phyloP scores from a whole-genome alignment of 1,140 invertebrate genomes.

The Drosophila micromelanica region DNA sequence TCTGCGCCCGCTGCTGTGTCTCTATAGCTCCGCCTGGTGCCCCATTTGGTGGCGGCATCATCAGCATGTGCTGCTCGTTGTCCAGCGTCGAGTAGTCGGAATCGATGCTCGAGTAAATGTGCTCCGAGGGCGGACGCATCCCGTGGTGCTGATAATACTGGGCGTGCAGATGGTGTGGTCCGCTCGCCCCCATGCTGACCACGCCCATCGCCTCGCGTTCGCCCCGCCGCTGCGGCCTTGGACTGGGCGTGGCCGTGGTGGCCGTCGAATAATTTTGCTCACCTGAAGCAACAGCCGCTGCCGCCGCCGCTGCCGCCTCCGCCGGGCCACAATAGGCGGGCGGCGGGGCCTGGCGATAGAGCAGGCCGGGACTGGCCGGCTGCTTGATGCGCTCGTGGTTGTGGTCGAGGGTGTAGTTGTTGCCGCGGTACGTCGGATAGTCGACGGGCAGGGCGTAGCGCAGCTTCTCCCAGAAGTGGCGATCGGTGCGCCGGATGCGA shows the following conservation, averaged over 20 bases:
- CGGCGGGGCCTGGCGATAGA: constrained; percentile 82
- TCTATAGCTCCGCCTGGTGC: constrained; percentile 9
- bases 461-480: constrained; percentile 95
- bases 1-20: constrained; percentile 57
- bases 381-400: constrained; percentile 87
- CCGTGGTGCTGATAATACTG: constrained; percentile 84
- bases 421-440: constrained; percentile 86
- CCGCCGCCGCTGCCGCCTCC: constrained; percentile 62
- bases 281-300: constrained; percentile 41
- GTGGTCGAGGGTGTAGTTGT: constrained; percentile 87
- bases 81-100: constrained; percentile 88
- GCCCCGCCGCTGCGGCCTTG: constrained; percentile 86
- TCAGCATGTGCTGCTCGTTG: constrained; percentile 82
- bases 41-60: constrained; percentile 51
- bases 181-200: constrained; percentile 7
- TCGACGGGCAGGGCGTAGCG: constrained; percentile 92
- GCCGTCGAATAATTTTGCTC: constrained; percentile 87
- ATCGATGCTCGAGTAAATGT: constrained; percentile 94
- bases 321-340: constrained; percentile 84
- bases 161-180: constrained; percentile 62
- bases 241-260: constrained; percentile 87
- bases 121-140: constrained; percentile 90
- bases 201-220: constrained; percentile 60
- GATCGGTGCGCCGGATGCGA: constrained; percentile 93
- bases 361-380: constrained; percentile 85